These are phyloP conservation scores for Syrista parreyssii DNA, from an alignment of 2,888 invertebrate species.

Conservation along the genomic window DNA sequence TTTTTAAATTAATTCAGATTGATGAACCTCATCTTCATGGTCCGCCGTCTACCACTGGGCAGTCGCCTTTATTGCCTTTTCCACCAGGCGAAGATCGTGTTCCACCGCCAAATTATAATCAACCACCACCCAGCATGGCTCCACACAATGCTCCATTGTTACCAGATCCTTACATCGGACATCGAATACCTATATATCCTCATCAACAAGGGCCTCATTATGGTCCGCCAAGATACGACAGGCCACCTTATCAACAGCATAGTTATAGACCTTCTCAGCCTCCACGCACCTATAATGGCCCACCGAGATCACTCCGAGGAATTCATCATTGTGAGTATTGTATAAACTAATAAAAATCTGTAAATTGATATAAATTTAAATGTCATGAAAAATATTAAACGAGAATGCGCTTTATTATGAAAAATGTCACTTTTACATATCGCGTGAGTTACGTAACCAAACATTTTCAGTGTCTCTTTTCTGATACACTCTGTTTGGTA, in stretches of 20 bases:
- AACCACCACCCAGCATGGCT: conserved; percentile 52
- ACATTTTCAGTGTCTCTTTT: no score
- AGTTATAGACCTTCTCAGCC: conserved; percentile 56
- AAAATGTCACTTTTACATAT: no score
- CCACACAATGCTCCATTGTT: conserved; percentile 56
- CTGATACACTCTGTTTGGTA: no score
- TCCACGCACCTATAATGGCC: conserved; percentile 62
- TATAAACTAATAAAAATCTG: neutral
- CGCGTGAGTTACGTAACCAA: neutral
- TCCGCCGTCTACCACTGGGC: conserved; percentile 43
- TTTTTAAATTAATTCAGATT: conserved; percentile 41
- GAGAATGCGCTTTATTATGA: no score
- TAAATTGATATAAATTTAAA: neutral
- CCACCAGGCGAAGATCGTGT: conserved; percentile 63
- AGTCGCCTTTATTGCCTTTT: conserved; percentile 57
- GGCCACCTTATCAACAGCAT: conserved; percentile 59
- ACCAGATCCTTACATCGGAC: conserved; percentile 61
- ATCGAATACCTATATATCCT: conserved; percentile 58
- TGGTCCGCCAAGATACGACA: conserved; percentile 52
- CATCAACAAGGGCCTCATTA: conserved; percentile 54
- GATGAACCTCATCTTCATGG: conserved; percentile 62
- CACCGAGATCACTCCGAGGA: conserved; percentile 61
- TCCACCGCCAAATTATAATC: conserved; percentile 52
- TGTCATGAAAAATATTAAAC: no score
- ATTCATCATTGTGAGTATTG: conserved; percentile 57